Evolutionary conservation across 2,797 vertebrate genomes (phyloP).

Genomic region (Epinephelus awoara): DNA sequence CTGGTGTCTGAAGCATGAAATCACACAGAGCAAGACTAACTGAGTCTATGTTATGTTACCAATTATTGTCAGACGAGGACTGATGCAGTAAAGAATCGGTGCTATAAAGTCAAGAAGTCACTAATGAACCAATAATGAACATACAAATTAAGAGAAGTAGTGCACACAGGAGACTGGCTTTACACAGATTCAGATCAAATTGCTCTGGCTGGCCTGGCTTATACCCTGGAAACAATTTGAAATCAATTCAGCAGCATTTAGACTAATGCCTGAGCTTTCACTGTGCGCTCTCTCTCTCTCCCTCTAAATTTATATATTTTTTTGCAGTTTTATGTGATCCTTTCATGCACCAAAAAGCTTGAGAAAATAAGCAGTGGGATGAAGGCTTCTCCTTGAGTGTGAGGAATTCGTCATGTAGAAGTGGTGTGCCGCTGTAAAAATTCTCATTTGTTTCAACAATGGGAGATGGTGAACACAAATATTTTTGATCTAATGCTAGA

Average conservation of each 20-base stretch:
- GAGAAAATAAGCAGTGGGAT: conserved; percentile 48
- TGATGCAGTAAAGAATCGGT: conserved; percentile 47
- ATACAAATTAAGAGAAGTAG: conserved; percentile 59
- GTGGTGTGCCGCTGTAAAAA: conserved; percentile 43
- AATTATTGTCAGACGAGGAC: conserved; percentile 58
- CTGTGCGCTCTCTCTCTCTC: conserved; percentile 2
- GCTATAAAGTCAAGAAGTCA: conserved; percentile 54
- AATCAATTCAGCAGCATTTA: conserved; percentile 68
- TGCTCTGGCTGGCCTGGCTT: conserved; percentile 44
- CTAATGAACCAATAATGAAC: conserved; percentile 71
- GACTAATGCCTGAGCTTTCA: conserved; percentile 53
- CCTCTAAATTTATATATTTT: conserved; percentile 41
- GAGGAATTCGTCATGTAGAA: conserved; percentile 34
- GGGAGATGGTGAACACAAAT: conserved; percentile 61
- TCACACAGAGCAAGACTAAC: conserved; percentile 37
- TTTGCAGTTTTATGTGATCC: conserved; percentile 46
- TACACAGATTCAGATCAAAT: conserved; percentile 61
- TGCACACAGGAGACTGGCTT: conserved; percentile 52
- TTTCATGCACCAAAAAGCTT: conserved; percentile 53
- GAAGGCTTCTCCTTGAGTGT: conserved; percentile 50
- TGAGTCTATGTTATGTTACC: conserved; percentile 41
- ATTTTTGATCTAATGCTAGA: conserved; percentile 70
- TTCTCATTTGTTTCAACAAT: conserved; percentile 72
- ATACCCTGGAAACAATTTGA: conserved; percentile 66
- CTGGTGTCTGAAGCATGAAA: conserved; percentile 34